phyloP scores from a whole-genome alignment of 2,797 vertebrate species.

The Gadopsis bispinosus region DNA sequence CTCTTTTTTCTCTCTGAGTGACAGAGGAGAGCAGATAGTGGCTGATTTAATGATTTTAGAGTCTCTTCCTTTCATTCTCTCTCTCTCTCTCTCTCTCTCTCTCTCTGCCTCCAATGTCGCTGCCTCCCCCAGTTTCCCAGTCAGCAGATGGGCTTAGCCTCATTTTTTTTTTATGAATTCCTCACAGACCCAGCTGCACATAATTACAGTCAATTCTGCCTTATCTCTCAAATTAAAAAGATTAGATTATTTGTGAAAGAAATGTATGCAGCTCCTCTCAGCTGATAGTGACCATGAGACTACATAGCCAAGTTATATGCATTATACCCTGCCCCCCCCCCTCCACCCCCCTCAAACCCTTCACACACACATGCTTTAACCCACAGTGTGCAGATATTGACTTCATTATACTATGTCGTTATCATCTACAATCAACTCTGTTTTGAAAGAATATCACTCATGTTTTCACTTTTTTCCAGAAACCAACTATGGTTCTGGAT shows the following conservation, averaged over 20 bases:
- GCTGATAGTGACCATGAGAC: slow-evolving; percentile 69
- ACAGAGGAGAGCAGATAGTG: slow-evolving; percentile 90
- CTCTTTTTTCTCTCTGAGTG: slow-evolving; percentile 92
- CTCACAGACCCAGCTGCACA: slow-evolving; percentile 87
- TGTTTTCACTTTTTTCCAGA: slow-evolving; percentile 59
- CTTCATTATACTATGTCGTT: slow-evolving; percentile 63
- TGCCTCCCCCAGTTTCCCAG: slow-evolving; percentile 86
- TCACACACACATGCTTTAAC: slow-evolving; percentile 38
- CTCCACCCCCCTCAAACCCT: slow-evolving; percentile 2
- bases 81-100: slow-evolving; percentile 70
- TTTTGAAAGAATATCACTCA: slow-evolving; percentile 57
- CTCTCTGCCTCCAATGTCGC: slow-evolving; percentile 80
- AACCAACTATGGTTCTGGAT: slow-evolving; percentile 21
- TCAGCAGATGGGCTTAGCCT: slow-evolving; percentile 87
- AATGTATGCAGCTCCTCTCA: slow-evolving; percentile 79
- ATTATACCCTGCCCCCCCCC: slow-evolving; percentile 25
- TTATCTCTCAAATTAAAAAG: slow-evolving; percentile 94
- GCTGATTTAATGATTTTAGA: slow-evolving; percentile 93
- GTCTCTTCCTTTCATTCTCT: slow-evolving; percentile 85
- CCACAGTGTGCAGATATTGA: slow-evolving; percentile 51
- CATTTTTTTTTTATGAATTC: slow-evolving; percentile 87
- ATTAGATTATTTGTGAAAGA: slow-evolving; percentile 88
- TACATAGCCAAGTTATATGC: slow-evolving; percentile 57
- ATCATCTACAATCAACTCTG: slow-evolving; percentile 65
- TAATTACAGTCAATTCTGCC: slow-evolving; percentile 91